phyloP scores from a whole-genome alignment of 2,888 invertebrate genomes.

The Eumerus sabulonum region DNA sequence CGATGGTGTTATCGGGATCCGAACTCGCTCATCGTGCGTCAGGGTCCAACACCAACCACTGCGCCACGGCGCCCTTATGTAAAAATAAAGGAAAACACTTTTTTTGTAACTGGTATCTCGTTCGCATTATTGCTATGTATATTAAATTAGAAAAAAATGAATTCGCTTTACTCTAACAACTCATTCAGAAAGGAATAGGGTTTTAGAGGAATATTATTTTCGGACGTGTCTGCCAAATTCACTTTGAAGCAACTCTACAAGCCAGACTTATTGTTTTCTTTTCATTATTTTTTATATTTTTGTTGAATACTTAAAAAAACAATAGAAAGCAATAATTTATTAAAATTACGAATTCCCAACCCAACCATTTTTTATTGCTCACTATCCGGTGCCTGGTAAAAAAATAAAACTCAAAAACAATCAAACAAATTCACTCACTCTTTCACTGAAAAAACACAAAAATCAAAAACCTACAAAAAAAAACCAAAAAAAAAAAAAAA shows the following conservation, averaged over 20 bases:
- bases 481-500: slow-evolving; percentile 40
- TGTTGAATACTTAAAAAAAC: slow-evolving; percentile 1
- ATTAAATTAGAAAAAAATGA: neutral
- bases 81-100: neutral
- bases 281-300: slow-evolving; percentile 5
- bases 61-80: too few relatives aligned
- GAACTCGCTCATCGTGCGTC: too few relatives aligned
- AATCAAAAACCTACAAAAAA: slow-evolving; percentile 30
- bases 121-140: neutral
- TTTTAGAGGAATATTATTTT: too few relatives aligned
- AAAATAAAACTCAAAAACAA: slow-evolving; percentile 8
- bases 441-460: slow-evolving; percentile 25
- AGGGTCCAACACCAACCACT: too few relatives aligned
- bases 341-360: slow-evolving; percentile 48
- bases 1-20: too few relatives aligned
- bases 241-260: slow-evolving; percentile 1
- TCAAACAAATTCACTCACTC: slow-evolving; percentile 19
- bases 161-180: neutral
- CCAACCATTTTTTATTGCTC: slow-evolving; percentile 57
- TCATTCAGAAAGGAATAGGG: neutral
- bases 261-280: neutral
- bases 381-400: slow-evolving; percentile 54
- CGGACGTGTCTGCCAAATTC: neutral
- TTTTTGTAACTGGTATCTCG: neutral
- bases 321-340: slow-evolving; percentile 25